Evolutionary conservation across 2,888 invertebrate species (phyloP).

Genomic region (Zelleria hepariella): DNA sequence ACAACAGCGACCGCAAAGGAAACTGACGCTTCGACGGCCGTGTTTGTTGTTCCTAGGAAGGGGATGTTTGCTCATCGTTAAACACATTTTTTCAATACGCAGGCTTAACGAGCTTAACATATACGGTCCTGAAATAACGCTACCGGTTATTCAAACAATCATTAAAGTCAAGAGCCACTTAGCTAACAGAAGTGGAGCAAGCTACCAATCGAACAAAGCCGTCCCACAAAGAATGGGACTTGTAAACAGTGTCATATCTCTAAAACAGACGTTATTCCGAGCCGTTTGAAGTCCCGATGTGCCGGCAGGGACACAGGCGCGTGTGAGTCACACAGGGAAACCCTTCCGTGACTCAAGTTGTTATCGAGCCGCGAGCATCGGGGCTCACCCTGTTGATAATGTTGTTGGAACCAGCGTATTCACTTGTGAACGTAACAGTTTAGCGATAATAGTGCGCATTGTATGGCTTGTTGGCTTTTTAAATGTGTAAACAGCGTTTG

Average conservation of each 20-base stretch:
- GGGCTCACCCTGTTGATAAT: slow-evolving; percentile 44
- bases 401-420: slow-evolving; percentile 22
- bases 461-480: background rate
- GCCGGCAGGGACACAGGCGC: background rate
- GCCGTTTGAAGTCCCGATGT: background rate
- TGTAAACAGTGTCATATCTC: background rate
- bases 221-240: background rate
- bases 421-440: slow-evolving; percentile 2
- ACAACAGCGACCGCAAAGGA: background rate
- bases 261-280: background rate
- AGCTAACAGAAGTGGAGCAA: background rate
- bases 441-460: background rate
- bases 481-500: background rate
- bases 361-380: slow-evolving; percentile 46
- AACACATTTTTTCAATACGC: background rate
- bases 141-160: background rate
- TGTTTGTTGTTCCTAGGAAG: background rate
- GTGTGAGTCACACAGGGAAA: slow-evolving; percentile 62
- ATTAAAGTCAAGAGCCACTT: background rate
- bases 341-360: slow-evolving; percentile 66
- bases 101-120: background rate
- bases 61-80: background rate
- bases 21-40: background rate
- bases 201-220: background rate
- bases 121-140: background rate